These are phyloP conservation scores for Lepilemur ruficaudatus DNA, from an alignment of 2,797 vertebrate genomes.

Conservation along the genomic window DNA sequence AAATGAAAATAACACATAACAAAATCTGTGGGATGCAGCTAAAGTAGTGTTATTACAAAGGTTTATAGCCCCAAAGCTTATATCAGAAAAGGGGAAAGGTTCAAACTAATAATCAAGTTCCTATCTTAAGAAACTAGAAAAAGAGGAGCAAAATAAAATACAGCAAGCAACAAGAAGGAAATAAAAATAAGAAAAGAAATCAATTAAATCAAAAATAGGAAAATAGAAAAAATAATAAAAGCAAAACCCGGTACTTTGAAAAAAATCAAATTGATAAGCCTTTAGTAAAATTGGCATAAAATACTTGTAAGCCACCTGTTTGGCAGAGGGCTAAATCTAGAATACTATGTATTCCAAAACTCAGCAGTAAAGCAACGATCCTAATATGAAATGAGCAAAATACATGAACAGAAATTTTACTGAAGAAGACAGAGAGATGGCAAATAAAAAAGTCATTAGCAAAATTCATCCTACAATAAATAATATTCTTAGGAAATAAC, in stretches of 20 bases:
- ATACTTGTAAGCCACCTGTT: not conserved
- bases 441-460: not conserved
- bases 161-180: not conserved
- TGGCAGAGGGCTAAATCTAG: not conserved
- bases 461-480: not conserved
- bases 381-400: not conserved
- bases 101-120: not conserved
- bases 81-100: not conserved
- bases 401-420: not conserved
- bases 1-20: not conserved
- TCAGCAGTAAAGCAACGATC: not conserved
- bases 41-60: not conserved
- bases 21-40: not conserved
- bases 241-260: not conserved
- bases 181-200: not conserved
- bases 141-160: not conserved
- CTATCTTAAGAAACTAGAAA: not conserved
- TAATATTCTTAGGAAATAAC: not conserved
- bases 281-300: not conserved
- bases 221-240: not conserved
- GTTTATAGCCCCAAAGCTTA: not conserved
- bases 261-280: not conserved
- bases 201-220: not conserved
- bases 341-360: not conserved
- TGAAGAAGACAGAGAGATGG: not conserved